Base-by-base conservation (phyloP, 2,113 vertebrate genomes). In the Chaenocephalus aceratus region DNA sequence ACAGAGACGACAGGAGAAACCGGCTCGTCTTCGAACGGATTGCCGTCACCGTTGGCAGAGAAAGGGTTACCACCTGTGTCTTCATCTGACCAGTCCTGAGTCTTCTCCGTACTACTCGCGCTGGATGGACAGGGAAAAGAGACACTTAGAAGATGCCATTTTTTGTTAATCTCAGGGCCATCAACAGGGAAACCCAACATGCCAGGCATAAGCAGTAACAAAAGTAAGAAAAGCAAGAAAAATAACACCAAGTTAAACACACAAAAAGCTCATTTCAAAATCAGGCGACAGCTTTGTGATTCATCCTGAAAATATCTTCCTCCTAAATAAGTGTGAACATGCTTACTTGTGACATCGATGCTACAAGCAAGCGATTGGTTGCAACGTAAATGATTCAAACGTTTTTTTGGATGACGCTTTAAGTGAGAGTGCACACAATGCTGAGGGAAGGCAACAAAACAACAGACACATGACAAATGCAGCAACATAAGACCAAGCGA, bases 1-100 rank as follows among this genome's bases (percentile, higher is more conserved):
- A 99, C 97, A 2, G 96, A 96, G 10, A 95, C 0, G 1, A 54
- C 86, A 0, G 92, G 84, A 26, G 95, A 94, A 3, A 94, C 74
- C 1, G 96, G 88, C 4, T 97, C 97, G 1, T 98, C 97, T 9
- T 98, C 98, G 57, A 99, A 99, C 0, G 98, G 98, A 83, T 99
- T 99, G 1, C 97, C 96, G 13, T 99, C 96, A 13, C 96, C 97
- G 0, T 97, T 98, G 54, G 97, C 80, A 18, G 95, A 94, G 89
- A 99, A 99, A 0, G 98, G 98, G 86, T 99, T 99, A 49, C 93
- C 83, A 1, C 56, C 95, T 0, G 94, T 92, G 72, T 99, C 98
- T 10, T 99, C 97, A 5, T 99, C 98, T 0, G 98, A 99, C 95
- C 95, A 98, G 48, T 99, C 97, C 0, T 94, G 94, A 52, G 94